These are phyloP conservation scores for Megaceryle alcyon DNA, from an alignment of 2,797 vertebrate species.

Conservation along the genomic window DNA sequence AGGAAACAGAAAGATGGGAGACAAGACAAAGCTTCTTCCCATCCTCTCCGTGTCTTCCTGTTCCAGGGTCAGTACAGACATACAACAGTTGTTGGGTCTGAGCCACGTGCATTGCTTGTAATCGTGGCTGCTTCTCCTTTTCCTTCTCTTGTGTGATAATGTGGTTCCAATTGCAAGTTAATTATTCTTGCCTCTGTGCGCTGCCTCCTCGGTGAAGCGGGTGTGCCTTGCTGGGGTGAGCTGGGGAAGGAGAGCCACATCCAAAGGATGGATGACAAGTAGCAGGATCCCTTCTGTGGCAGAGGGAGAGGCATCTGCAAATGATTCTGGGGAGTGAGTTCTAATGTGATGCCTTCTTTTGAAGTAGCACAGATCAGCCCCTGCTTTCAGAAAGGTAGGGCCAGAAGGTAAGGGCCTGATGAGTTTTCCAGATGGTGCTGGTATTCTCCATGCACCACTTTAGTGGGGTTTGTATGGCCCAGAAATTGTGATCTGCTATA, in stretches of 20 bases:
- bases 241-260: neutral
- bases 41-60: neutral
- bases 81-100: neutral
- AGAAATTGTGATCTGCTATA: neutral
- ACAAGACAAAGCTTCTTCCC: neutral
- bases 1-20: neutral
- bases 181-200: neutral
- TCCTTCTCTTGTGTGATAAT: neutral
- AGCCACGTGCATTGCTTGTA: fast-evolving
- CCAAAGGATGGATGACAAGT: neutral
- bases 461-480: neutral
- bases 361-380: neutral
- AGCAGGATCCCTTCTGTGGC: neutral
- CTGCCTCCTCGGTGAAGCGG: neutral
- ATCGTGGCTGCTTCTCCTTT: neutral
- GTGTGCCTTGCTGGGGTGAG: neutral
- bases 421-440: neutral
- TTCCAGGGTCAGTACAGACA: neutral
- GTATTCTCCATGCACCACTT: neutral
- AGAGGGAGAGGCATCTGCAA: neutral
- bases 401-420: neutral
- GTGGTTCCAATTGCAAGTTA: neutral
- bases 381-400: neutral
- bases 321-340: neutral
- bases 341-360: neutral